Conservation (phyloP, 1,140 invertebrate genomes). For the Drosophila kanapiae region DNA sequence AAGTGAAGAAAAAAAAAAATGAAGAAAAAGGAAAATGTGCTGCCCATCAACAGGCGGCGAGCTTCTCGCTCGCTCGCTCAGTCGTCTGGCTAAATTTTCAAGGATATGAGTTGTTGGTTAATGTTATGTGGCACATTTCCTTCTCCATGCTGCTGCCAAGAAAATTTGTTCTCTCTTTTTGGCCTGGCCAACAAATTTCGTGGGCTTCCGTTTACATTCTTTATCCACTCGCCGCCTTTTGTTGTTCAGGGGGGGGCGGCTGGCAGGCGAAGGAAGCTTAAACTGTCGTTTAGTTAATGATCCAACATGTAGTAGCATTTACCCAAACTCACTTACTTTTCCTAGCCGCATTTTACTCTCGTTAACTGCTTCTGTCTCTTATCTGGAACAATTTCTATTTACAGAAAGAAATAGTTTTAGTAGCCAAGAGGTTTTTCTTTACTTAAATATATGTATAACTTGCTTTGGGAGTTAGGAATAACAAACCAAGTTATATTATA, state of each 20-base stretch:
- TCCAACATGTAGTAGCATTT: conserved; percentile 65
- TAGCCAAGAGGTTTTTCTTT: too few species aligned
- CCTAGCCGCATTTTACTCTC: conserved; percentile 4
- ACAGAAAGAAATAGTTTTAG: too few species aligned
- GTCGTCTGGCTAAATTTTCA: conserved; percentile 50
- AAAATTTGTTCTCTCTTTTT: conserved; percentile 36
- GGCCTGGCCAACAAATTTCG: conserved; percentile 37
- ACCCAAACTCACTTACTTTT: conserved; percentile 24
- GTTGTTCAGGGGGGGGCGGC: conserved; percentile 7
- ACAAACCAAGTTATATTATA: neutral
- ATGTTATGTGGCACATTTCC: conserved; percentile 67
- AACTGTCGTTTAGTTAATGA: conserved; percentile 80
- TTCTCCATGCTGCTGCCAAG: conserved; percentile 32
- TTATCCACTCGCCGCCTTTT: conserved; percentile 12
- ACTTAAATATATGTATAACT: neutral
- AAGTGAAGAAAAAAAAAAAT: conserved; percentile 16
- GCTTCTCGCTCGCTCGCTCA: too few species aligned
- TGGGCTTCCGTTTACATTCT: conserved; percentile 28
- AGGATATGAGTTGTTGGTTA: conserved; percentile 83
- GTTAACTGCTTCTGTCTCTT: conserved; percentile 31
- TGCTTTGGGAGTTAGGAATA: neutral
- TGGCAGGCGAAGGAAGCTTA: conserved; percentile 54
- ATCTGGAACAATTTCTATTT: conserved; percentile 56
- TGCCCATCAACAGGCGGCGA: conserved; percentile 73
- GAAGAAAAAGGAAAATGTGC: conserved; percentile 44